Percentiles rank a stretch among this genome's conserved stretches.
Conservation (phyloP, 2,888 invertebrate species). For the Orchesella flavescens region DNA sequence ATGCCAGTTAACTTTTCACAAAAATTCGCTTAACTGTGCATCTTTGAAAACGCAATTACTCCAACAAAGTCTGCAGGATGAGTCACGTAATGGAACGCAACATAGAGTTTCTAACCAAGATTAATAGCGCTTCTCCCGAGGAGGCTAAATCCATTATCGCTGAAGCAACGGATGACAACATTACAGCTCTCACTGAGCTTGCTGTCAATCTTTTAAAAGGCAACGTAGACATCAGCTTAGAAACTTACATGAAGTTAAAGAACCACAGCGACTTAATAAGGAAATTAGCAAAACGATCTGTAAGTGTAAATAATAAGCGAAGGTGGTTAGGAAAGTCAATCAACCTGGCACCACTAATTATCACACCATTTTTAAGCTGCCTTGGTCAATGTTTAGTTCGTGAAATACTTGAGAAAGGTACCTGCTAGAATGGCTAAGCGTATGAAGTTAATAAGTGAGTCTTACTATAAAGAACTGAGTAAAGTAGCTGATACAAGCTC, state of each 20-base stretch:
- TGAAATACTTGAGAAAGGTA: neutral
- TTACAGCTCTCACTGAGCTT: no score
- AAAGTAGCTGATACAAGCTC: no score
- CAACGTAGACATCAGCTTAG: neutral
- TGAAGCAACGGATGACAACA: neutral
- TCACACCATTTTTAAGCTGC: neutral
- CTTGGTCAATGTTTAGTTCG: neutral
- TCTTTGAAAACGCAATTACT: neutral
- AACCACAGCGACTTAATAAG: neutral
- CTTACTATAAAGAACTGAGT: neutral
- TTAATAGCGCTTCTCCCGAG: neutral
- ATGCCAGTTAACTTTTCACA: neutral
- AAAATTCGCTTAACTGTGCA: neutral
- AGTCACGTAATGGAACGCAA: slow-evolving; percentile 3
- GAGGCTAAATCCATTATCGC: neutral
- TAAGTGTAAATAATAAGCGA: neutral
- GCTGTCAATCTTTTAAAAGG: no score
- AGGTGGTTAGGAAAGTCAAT: neutral
- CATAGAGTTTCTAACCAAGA: neutral
- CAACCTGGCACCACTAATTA: neutral
- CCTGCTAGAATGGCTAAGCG: slow-evolving; percentile 31
- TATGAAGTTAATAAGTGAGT: slow-evolving; percentile 58
- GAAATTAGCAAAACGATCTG: neutral
- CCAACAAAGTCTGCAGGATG: neutral
- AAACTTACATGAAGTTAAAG: neutral